Conservation (phyloP, 2,113 vertebrate species). For the Podilymbus podiceps region DNA sequence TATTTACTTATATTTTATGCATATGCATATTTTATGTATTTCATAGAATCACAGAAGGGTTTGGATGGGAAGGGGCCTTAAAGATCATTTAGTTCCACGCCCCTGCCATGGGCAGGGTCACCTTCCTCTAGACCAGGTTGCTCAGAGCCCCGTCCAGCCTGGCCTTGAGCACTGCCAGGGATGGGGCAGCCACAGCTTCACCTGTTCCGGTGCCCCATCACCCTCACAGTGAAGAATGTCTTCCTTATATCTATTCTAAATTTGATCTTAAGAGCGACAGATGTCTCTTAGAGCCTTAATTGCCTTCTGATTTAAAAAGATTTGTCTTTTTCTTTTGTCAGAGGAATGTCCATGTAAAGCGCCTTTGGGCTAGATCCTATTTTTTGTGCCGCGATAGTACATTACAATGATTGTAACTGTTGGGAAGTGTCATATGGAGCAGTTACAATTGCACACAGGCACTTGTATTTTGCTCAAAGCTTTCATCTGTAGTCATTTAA, state of each 20-base stretch:
- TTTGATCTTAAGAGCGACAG: not conserved
- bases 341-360: not conserved
- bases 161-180: no score
- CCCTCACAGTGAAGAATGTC: no score
- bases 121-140: no score
- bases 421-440: not conserved
- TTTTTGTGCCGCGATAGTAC: not conserved
- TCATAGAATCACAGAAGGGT: no score
- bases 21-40: no score
- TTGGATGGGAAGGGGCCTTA: no score
- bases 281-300: not conserved
- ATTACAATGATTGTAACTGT: not conserved
- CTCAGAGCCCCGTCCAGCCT: no score
- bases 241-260: no score
- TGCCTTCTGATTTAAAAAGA: not conserved
- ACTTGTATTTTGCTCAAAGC: not conserved
- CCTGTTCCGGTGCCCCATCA: no score
- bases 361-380: not conserved
- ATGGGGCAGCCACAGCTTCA: no score
- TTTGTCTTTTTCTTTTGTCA: not conserved
- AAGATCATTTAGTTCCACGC: no score
- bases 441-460: not conserved
- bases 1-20: not conserved
- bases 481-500: not conserved
- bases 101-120: no score